phyloP scores from a whole-genome alignment of 2,888 invertebrate genomes.

The Cancer borealis region DNA sequence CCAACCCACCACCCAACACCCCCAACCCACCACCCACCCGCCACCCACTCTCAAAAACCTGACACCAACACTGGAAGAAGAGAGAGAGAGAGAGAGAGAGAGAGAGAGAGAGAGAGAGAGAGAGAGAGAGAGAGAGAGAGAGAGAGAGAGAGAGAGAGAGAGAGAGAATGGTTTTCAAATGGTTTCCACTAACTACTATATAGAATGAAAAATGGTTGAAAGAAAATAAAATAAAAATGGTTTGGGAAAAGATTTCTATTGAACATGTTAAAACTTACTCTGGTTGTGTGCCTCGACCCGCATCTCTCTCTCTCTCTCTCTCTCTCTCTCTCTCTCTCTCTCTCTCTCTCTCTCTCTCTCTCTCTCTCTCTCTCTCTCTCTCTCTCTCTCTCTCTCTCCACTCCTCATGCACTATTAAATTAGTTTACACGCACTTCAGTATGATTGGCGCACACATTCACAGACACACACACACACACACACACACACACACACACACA shows the following conservation, averaged over 20 bases:
- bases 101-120: neutral
- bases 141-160: too few relatives aligned
- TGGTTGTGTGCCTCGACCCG: neutral
- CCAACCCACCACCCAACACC: neutral
- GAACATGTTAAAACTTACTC: neutral
- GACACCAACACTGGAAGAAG: neutral
- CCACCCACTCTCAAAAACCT: neutral
- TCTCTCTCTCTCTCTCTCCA: neutral
- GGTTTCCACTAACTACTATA: neutral
- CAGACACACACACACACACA: slow-evolving; percentile 46
- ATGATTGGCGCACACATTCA: neutral
- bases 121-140: slow-evolving; percentile 42
- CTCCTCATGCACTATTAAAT: neutral
- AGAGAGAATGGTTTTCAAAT: neutral
- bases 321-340: slow-evolving; percentile 32
- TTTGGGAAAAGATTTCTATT: neutral
- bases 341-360: slow-evolving; percentile 39
- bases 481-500: slow-evolving; percentile 56
- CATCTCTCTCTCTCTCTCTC: slow-evolving; percentile 17
- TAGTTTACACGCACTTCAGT: neutral
- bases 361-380: slow-evolving; percentile 32
- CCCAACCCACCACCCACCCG: neutral
- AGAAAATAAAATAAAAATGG: neutral
- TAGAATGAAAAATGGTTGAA: neutral
- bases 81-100: too few relatives aligned